Conservation (phyloP, 2,888 invertebrate species). For the Notodonta dromedarius region DNA sequence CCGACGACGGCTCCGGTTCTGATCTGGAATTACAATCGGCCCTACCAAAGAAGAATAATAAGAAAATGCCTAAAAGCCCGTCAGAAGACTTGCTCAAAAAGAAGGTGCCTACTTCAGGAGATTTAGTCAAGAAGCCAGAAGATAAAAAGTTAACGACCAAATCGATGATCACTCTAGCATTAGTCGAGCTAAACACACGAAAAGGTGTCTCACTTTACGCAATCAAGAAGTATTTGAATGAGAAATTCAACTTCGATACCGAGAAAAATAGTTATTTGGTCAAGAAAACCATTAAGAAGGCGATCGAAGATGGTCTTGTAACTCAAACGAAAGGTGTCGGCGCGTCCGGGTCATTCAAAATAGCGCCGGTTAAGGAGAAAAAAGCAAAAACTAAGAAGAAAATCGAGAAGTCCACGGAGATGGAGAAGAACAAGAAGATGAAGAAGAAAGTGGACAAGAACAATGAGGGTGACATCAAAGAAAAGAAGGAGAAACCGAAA, state of each 20-base stretch:
- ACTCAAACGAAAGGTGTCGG: slow-evolving; percentile 68
- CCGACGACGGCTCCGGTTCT: slow-evolving; percentile 46
- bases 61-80: slow-evolving; percentile 40
- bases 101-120: slow-evolving; percentile 27
- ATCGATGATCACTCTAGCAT: slow-evolving; percentile 63
- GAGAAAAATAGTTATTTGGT: slow-evolving; percentile 61
- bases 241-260: slow-evolving; percentile 56
- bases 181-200: slow-evolving; percentile 55
- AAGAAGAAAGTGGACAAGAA: slow-evolving; percentile 32
- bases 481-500: slow-evolving; percentile 30
- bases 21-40: slow-evolving; percentile 49
- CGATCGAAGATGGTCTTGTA: slow-evolving; percentile 63
- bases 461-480: slow-evolving; percentile 29
- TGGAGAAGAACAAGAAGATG: slow-evolving; percentile 31
- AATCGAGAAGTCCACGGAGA: slow-evolving; percentile 23
- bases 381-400: slow-evolving; percentile 42
- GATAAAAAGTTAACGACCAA: slow-evolving; percentile 62
- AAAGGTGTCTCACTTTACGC: slow-evolving; percentile 73
- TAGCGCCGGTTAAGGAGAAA: slow-evolving; percentile 49
- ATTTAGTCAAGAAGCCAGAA: slow-evolving; percentile 11
- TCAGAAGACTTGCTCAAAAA: slow-evolving; percentile 38
- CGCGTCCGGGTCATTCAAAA: slow-evolving; percentile 68
- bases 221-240: slow-evolving; percentile 66
- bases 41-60: slow-evolving; percentile 36
- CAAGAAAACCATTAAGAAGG: slow-evolving; percentile 62